phyloP scores from a whole-genome alignment of 2,888 invertebrate genomes.

The Ophion ventricosus region DNA sequence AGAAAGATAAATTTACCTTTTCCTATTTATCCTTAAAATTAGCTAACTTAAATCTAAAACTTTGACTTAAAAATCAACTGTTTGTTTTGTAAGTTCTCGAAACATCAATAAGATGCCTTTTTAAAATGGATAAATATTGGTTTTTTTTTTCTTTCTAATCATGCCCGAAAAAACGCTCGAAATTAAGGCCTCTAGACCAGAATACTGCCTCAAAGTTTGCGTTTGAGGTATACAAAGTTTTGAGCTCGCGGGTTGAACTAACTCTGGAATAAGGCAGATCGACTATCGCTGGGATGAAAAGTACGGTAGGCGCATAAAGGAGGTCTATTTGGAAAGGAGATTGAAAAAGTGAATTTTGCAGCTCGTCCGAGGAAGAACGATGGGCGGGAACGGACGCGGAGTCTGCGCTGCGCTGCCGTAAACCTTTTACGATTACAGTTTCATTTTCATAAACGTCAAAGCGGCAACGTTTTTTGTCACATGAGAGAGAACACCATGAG shows the following conservation, averaged over 20 bases:
- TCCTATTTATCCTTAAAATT: no score
- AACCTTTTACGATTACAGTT: slow-evolving; percentile 83
- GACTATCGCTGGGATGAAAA: slow-evolving; percentile 18
- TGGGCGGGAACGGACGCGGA: slow-evolving; percentile 59
- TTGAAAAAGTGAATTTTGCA: slow-evolving; percentile 51
- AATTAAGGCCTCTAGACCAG: no score
- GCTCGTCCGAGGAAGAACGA: slow-evolving; percentile 49
- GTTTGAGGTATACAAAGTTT: slow-evolving; percentile 10
- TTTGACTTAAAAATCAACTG: no score
- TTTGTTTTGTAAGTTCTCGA: no score
- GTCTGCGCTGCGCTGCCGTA: slow-evolving; percentile 73
- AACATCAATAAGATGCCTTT: no score
- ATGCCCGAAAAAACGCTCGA: no score
- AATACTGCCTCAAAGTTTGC: no score
- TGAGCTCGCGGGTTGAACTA: slow-evolving; percentile 20
- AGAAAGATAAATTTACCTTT: no score
- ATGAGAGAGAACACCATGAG: slow-evolving; percentile 35
- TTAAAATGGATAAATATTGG: no score
- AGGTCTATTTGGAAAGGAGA: slow-evolving; percentile 24
- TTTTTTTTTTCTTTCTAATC: no score
- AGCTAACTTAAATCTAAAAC: no score
- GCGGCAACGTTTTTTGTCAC: slow-evolving; percentile 75
- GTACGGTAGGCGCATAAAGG: background rate
- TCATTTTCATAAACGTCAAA: slow-evolving; percentile 83
- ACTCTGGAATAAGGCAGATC: slow-evolving; percentile 30